Base-by-base conservation (phyloP, 2,113 vertebrate species). In the Chloebia gouldiae region DNA sequence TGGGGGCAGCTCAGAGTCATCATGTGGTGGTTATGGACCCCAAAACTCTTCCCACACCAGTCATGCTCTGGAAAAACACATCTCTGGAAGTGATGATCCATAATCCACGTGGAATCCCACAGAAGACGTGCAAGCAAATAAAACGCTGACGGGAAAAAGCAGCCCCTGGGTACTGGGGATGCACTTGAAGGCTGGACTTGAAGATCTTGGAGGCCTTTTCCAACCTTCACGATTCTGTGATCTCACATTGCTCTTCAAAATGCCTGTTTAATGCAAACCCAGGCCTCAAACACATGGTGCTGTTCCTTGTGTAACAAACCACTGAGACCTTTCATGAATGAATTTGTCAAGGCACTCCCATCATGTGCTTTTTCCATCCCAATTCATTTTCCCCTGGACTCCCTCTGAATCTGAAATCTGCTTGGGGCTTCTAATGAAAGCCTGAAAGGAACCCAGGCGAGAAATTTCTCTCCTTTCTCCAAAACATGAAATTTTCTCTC, bases 51-150 rank as follows among this genome's bases (percentile, higher is more conserved):
- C 50, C 61, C 22, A 78, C 19, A 37, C 8, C 71, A 68, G 57
- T 33, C 5, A 0, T 2, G 30, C 83, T 28, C 70, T 5, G 1
- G 21, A 4, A 28, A 23, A 44, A 16, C 22, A 9, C 5, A 0
- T 2, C 11, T 6, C 13, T 9, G 44, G 23, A 13, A 65, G 11
- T 4, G 2, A 13, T 1, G 7, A 23, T 4, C 27, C 2, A 7
- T 4, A 13, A 72, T 3, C 66, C 35, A 1, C 0, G 1, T 6
- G 59, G 19, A 42, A 77, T 44, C 45, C 82, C 79, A 20, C 44
- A 3, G 0, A 17, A 1, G 1, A 45, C 4, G 51, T 6, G 49
- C 0, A 1, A 87, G 39, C 10, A 18, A 56, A 61, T 2, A 13
- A 39, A 68, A 53, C 0, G 0, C 3, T 3, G 1, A n/a, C 15